Conservation (phyloP, 1,140 invertebrate species). For the Aphelinus certus region DNA sequence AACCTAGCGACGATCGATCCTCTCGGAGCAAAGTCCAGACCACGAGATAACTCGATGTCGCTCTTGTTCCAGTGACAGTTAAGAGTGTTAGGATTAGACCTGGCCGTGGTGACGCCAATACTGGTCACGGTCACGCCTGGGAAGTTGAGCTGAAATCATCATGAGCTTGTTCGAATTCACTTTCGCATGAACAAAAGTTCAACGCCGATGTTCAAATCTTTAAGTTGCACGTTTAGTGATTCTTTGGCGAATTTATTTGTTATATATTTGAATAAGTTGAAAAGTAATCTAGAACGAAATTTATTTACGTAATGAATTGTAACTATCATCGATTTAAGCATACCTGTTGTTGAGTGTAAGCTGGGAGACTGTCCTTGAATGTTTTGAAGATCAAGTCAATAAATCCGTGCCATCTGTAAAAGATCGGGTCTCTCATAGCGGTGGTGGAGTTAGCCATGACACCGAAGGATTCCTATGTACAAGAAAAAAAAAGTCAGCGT, state of each 20-base stretch:
- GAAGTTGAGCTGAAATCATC: conserved; percentile 69
- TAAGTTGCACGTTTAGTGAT: too few relatives aligned
- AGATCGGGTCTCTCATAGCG: conserved; percentile 85
- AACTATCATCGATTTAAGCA: too few relatives aligned
- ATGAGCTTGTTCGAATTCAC: too few relatives aligned
- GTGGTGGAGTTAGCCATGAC: conserved; percentile 78
- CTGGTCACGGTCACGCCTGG: conserved; percentile 70
- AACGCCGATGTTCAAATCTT: too few relatives aligned
- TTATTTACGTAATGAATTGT: too few relatives aligned
- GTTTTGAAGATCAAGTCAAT: conserved; percentile 82
- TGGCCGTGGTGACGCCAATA: conserved; percentile 63
- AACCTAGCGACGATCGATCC: conserved; percentile 76
- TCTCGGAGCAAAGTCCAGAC: conserved; percentile 79
- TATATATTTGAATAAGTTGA: too few relatives aligned
- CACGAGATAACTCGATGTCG: conserved; percentile 77
- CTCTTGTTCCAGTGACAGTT: conserved; percentile 80
- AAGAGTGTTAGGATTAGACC: conserved; percentile 28
- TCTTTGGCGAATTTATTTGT: too few relatives aligned
- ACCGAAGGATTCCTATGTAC: conserved; percentile 54
- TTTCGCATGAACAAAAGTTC: too few relatives aligned
- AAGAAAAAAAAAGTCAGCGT: too few relatives aligned
- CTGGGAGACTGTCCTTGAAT: conserved; percentile 76
- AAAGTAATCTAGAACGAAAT: too few relatives aligned
- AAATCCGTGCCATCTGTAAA: conserved; percentile 85
- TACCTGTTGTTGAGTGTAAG: conserved; percentile 62